These are phyloP conservation scores for Ciconia stormi DNA, from an alignment of 2,113 vertebrate species.

Conservation along the genomic window DNA sequence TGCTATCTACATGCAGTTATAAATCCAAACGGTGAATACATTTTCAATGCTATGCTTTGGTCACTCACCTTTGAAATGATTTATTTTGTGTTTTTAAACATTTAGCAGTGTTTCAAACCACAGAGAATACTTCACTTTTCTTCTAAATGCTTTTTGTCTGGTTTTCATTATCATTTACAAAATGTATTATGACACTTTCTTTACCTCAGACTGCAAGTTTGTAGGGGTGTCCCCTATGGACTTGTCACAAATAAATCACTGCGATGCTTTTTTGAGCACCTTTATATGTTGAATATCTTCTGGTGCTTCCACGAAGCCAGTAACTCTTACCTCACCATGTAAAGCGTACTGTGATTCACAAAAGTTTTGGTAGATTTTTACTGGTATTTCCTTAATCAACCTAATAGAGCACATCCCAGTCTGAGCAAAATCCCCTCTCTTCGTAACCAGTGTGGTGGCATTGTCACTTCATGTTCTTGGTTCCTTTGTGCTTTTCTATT, in stretches of 20 bases:
- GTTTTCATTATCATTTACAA: neutral
- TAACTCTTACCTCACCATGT: neutral
- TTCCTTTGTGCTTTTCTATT: slow-evolving; percentile 69
- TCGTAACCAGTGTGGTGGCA: neutral
- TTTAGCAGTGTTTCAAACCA: neutral
- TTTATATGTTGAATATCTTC: neutral
- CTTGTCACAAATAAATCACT: slow-evolving; percentile 24
- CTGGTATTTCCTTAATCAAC: neutral
- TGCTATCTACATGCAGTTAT: neutral
- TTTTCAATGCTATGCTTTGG: neutral
- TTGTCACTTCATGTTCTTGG: slow-evolving; percentile 69
- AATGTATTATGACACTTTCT: neutral
- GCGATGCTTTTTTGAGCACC: neutral
- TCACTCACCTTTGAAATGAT: neutral
- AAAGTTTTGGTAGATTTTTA: neutral
- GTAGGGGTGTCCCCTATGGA: neutral
- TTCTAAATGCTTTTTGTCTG: neutral
- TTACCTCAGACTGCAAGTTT: neutral
- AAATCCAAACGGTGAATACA: neutral
- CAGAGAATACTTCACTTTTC: neutral
- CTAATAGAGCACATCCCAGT: neutral
- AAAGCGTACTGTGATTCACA: neutral
- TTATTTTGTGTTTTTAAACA: neutral
- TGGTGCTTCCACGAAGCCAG: neutral
- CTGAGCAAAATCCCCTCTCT: neutral